Percentiles rank a stretch among this genome's conserved stretches.
Conservation (phyloP, 1,140 invertebrate species). For the Ectropis grisescens region DNA sequence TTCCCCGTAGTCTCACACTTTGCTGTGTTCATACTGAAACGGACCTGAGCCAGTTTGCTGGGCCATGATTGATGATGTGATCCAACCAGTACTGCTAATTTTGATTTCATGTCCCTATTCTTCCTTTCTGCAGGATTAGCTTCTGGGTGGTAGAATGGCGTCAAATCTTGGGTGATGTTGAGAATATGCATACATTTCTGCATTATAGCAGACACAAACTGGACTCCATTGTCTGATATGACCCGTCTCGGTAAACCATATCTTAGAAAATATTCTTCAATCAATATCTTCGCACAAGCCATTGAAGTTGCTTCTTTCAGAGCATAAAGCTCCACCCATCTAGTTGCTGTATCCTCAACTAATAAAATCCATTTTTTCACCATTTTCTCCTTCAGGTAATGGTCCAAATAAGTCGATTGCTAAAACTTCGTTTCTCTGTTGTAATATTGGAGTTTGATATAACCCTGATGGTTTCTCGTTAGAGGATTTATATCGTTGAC, state of each 20-base stretch:
- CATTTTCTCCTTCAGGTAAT: conserved; percentile 6
- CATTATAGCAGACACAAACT: background rate
- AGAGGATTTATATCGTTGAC: background rate
- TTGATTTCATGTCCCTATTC: conserved; percentile 5
- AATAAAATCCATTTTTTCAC: conserved; percentile 4
- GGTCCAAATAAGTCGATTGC: conserved; percentile 20
- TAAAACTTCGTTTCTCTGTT: conserved; percentile 22
- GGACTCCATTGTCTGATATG: conserved; percentile 19
- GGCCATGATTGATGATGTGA: conserved; percentile 1
- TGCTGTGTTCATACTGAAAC: conserved; percentile 3
- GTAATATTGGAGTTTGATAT: conserved; percentile 12
- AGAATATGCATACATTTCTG: background rate
- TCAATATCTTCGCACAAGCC: conserved; percentile 14
- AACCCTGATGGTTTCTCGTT: conserved; percentile 17
- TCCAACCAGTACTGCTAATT: conserved; percentile 1
- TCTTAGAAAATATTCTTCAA: conserved; percentile 15
- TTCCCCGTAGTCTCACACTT: background rate
- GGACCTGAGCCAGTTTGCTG: background rate
- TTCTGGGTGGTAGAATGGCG: conserved; percentile 5
- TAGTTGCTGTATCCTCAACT: conserved; percentile 11
- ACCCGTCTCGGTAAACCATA: conserved; percentile 21
- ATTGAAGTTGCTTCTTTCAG: conserved; percentile 20
- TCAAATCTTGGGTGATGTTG: conserved; percentile 4
- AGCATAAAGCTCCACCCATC: conserved; percentile 18
- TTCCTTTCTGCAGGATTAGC: conserved; percentile 5